Evolutionary conservation across 2,113 vertebrate species (phyloP), one percentile per base, ranked within the genome.

Genomic region (Hippocampus guttulatus): DNA sequence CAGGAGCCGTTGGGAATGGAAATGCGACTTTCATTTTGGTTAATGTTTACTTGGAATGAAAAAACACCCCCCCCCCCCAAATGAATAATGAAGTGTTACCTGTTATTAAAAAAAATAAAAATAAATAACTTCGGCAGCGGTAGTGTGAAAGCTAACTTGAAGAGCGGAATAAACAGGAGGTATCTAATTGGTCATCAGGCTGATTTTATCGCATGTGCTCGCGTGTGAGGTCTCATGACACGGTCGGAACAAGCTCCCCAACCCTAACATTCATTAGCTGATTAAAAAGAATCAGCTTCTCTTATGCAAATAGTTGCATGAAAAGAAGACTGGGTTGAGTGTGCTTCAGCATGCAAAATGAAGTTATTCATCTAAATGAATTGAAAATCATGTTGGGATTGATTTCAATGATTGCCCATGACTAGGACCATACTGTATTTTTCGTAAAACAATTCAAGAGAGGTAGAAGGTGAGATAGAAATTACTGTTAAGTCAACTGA

Each of bases 321-420:
- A 79, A 78, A 72, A 80, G 73, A 77, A 73, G 38, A 79, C 80
- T 21, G 25, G 68, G 76, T 67, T 74, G 25, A 15, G 72, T 67
- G 80, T 90, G 75, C 75, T 75, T 77, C 80, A 80, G 83, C 81
- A 81, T 77, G 84, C 84, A 76, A 81, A 91, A 90, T 91, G 87
- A 90, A 88, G 75, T 90, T 91, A 89, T 90, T 92, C 87, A 91
- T 91, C 88, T 85, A 89, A 90, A 90, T 90, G 88, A 92, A 91
- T 77, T 77, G 81, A 84, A 89, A 89, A 85, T 86, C 88, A 86
- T 88, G 79, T 90, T 90, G 76, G 86, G 87, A 91, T 90, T 91
- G 89, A 89, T 91, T 91, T 87, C 74, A 69, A 85, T 93, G 88
- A 87, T 88, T 80, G 78, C 80, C 74, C 85, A 89, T 83, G 73